Evolutionary conservation across 2,797 vertebrate genomes (phyloP).

Genomic region (Brotula barbata): DNA sequence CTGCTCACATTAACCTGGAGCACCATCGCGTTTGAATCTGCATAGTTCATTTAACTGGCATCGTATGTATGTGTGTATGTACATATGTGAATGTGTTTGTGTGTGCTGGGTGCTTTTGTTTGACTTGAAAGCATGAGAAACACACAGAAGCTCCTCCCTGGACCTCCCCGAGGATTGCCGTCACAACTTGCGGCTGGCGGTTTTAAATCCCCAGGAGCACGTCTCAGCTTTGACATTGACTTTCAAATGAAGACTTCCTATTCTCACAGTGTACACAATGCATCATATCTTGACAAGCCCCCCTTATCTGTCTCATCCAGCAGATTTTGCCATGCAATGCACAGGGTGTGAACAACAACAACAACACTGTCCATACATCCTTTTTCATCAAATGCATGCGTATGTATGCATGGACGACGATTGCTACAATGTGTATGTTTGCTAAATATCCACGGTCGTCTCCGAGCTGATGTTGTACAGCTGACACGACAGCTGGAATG

Average conservation of each 20-base stretch:
- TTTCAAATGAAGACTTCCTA: slow-evolving; percentile 78
- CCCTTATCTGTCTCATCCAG: slow-evolving; percentile 44
- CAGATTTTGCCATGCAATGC: slow-evolving; percentile 40
- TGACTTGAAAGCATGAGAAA: slow-evolving; percentile 32
- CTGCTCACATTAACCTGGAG: slow-evolving; percentile 9
- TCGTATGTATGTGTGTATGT: background rate
- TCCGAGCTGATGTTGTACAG: too few species aligned
- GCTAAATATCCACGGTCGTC: too few species aligned
- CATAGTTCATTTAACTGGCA: slow-evolving; percentile 1
- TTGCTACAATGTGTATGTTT: slow-evolving; percentile 34
- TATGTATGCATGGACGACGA: slow-evolving; percentile 7
- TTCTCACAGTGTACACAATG: slow-evolving; percentile 69
- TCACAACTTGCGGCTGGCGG: slow-evolving; percentile 65
- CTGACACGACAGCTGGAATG: too few species aligned
- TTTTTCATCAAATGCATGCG: background rate
- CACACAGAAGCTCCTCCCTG: slow-evolving; percentile 41
- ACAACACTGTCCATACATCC: slow-evolving; percentile 14
- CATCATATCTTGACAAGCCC: slow-evolving; percentile 70
- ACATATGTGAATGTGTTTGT: slow-evolving; percentile 1
- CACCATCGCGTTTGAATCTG: slow-evolving; percentile 6
- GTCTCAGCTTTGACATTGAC: slow-evolving; percentile 72
- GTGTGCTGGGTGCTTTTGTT: slow-evolving; percentile 27
- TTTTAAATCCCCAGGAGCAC: slow-evolving; percentile 68
- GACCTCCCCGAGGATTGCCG: slow-evolving; percentile 49
- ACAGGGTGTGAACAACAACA: slow-evolving; percentile 28